Percentiles rank a stretch among this genome's conserved stretches.
These are phyloP conservation scores for Ophthalmotilapia sp. DNA, from an alignment of 2,113 vertebrate species.

Conservation along the genomic window DNA sequence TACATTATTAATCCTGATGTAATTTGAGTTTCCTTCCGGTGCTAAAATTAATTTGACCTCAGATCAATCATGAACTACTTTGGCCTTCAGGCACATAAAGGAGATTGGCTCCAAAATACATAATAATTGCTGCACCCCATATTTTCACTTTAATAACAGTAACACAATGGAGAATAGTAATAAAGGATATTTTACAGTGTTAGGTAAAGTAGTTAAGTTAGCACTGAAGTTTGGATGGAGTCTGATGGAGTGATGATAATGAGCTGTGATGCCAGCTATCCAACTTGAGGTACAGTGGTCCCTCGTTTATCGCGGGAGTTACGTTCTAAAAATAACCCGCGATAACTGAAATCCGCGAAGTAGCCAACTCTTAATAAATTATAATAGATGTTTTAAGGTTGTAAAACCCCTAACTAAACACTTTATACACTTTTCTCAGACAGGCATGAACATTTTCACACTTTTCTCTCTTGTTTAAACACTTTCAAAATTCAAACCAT, in stretches of 20 bases:
- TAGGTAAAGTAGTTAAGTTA: neutral
- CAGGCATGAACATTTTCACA: neutral
- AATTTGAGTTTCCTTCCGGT: neutral
- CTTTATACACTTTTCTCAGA: neutral
- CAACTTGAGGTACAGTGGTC: neutral
- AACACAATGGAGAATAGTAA: neutral
- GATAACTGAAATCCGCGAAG: neutral
- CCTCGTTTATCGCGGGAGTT: neutral
- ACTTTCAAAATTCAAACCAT: neutral
- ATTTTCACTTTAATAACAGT: neutral
- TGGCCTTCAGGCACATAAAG: neutral
- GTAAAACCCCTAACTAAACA: neutral
- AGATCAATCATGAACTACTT: neutral
- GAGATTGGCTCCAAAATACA: neutral
- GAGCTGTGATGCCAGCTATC: neutral
- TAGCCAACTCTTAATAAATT: neutral
- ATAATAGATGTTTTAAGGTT: neutral
- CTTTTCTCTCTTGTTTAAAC: neutral
- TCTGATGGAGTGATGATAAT: neutral
- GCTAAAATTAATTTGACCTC: neutral
- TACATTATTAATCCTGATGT: constrained; percentile 4
- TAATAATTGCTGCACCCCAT: neutral
- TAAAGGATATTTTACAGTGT: neutral
- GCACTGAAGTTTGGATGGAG: neutral
- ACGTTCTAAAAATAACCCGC: neutral